These are phyloP conservation scores for Pterostichus niger DNA, from an alignment of 2,888 invertebrate species.

Conservation along the genomic window DNA sequence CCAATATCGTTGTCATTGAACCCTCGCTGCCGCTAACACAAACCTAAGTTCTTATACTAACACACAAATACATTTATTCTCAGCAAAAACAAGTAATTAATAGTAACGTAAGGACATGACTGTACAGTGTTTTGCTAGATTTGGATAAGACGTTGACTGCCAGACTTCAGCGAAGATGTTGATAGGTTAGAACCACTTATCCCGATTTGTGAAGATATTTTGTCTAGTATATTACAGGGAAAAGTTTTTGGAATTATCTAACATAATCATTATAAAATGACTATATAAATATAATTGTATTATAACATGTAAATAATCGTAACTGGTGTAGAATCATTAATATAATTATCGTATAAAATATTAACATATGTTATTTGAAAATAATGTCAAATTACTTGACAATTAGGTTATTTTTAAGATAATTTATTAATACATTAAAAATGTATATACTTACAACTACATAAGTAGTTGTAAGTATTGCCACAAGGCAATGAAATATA, in stretches of 20 bases:
- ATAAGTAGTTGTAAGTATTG: no score
- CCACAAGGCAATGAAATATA: no score
- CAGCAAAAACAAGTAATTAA: conserved; percentile 31
- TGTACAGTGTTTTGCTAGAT: neutral
- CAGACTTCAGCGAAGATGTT: neutral
- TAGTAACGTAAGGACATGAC: conserved; percentile 12
- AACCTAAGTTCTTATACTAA: no score
- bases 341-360: no score
- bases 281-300: neutral
- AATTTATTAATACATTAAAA: no score
- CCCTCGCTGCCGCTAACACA: conserved; percentile 11
- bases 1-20: conserved; percentile 18
- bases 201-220: neutral
- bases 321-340: no score
- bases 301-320: neutral
- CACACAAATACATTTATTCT: conserved; percentile 66
- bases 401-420: no score
- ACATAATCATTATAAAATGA: neutral
- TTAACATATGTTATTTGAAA: no score
- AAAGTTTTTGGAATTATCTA: neutral
- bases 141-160: neutral
- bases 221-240: neutral
- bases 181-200: conserved; percentile 1
- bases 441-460: no score
- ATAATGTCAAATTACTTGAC: no score